phyloP scores from a whole-genome alignment of 2,888 invertebrate species.

The Alcis repandata region DNA sequence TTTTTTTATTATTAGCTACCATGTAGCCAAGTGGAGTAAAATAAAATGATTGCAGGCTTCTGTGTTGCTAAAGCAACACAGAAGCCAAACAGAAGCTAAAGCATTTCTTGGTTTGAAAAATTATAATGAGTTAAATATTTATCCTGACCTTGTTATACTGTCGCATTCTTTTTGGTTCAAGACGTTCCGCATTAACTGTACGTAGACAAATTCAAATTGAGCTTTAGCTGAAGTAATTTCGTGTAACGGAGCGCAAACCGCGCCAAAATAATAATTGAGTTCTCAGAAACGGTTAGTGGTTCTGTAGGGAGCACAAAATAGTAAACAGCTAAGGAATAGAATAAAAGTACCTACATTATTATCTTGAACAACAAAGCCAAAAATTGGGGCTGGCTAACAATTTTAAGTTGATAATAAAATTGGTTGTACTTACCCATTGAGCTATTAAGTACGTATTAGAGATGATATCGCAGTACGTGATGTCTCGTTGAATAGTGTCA shows the following conservation, averaged over 20 bases:
- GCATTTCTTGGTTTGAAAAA: no score
- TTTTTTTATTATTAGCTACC: no score
- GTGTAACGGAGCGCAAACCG: conserved; percentile 61
- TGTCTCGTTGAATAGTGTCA: no score
- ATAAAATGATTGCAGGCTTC: no score
- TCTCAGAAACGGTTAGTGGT: conserved; percentile 43
- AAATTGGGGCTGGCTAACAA: not conserved
- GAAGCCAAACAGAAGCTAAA: no score
- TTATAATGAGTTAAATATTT: no score
- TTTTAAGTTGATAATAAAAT: no score
- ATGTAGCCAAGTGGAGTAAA: no score
- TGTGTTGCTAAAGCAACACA: no score
- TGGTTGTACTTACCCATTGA: no score
- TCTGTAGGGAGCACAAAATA: conserved; percentile 33
- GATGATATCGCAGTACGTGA: no score
- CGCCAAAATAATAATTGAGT: conserved; percentile 79
- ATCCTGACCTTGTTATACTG: conserved; percentile 19
- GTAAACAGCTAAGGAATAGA: conserved; percentile 29
- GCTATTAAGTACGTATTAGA: no score
- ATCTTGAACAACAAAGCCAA: not conserved
- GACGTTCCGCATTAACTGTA: conserved; percentile 60
- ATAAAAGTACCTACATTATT: not conserved
- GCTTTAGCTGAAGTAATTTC: conserved; percentile 75
- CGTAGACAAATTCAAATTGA: conserved; percentile 78
- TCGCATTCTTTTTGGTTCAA: conserved; percentile 45